Percentiles rank a stretch among this genome's conserved stretches.
These are phyloP conservation scores for Ichneumon xanthorius DNA, from an alignment of 2,888 invertebrate species.

Conservation along the genomic window DNA sequence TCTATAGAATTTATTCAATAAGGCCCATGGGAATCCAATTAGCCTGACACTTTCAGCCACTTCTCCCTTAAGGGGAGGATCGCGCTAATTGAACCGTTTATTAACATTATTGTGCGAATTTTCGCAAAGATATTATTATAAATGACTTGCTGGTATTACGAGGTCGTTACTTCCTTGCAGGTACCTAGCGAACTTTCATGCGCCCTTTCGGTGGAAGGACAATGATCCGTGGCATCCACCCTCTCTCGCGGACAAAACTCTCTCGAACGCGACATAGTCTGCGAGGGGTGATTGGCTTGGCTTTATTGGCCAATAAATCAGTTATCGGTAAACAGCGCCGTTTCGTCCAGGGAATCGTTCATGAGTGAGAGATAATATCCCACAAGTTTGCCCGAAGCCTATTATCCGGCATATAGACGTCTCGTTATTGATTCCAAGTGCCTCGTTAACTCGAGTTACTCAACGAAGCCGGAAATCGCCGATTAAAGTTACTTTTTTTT, in stretches of 20 bases:
- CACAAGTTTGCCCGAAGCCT: conserved; percentile 16
- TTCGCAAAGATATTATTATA: background rate
- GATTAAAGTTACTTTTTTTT: background rate
- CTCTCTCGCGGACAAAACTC: conserved; percentile 46
- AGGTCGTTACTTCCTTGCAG: background rate
- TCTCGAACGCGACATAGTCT: conserved; percentile 61
- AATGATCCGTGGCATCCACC: conserved; percentile 24
- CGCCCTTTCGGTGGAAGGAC: conserved; percentile 1
- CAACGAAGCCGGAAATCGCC: conserved; percentile 8
- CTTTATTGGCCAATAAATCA: conserved; percentile 77
- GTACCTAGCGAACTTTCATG: background rate
- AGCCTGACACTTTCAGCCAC: background rate
- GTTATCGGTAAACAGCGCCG: conserved; percentile 70
- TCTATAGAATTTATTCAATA: conserved; percentile 17
- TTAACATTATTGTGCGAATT: conserved; percentile 21
- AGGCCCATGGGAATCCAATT: conserved; percentile 21
- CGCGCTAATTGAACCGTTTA: conserved; percentile 9
- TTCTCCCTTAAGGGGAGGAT: background rate
- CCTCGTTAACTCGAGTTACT: conserved; percentile 5
- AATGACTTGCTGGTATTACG: background rate
- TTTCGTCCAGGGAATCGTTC: conserved; percentile 54
- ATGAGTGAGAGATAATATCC: conserved; percentile 4
- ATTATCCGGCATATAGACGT: conserved; percentile 28
- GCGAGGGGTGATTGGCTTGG: conserved; percentile 64
- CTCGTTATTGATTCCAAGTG: conserved; percentile 21